Base-by-base conservation (phyloP, 2,888 invertebrate genomes). In the Atrina japonica region DNA sequence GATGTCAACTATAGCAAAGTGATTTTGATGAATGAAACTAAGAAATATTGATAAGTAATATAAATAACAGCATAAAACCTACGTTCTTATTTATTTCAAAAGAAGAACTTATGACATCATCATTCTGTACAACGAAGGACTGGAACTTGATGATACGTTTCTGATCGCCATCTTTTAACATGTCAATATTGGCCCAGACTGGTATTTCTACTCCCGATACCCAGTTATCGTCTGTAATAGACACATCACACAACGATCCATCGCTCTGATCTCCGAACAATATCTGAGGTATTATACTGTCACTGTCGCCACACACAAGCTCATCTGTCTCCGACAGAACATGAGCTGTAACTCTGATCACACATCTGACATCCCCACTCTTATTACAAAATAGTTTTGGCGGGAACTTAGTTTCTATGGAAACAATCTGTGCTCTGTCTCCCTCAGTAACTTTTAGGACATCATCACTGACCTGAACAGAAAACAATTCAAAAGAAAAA, bases 171-270 rank as follows among this genome's bases (percentile, higher is more conserved):
- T 83, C 83, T 40, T 74, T 73, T 7, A 82, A 63, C 14, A 59
- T 60, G 59, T 84, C 83, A 29, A 78, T 56, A 14, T 75, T 75
- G 23, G 76, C 82, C 49, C 76, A 73, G 25, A 84, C 71, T 1
- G 43, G 25, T 11, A 83, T 35, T 5, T 43, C 65, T 2, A 75
- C 41, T 1, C 64, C 78, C 7, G 59, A 50, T n/a, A 43, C 30
- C 83, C 83, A 83, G 69, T 73, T 81, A 1, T 65, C 65, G 47
- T 29, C 43, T 6, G 70, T 55, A 27, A 70, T 65, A 16, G 21
- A 25, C 25, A 64, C 41, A 5, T 29, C 56, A 67, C 67, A 67
- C 2, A n/a, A 25, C 7, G 16, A 6, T 9, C 35, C 35, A 14
- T 23, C 35, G 25, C 41, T n/a, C 1, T 58, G 40, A 23, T 40